These are phyloP conservation scores for Epizoanthus ramosus DNA, from an alignment of 92 coral and sea anemone genomes.

Conservation along the genomic window DNA sequence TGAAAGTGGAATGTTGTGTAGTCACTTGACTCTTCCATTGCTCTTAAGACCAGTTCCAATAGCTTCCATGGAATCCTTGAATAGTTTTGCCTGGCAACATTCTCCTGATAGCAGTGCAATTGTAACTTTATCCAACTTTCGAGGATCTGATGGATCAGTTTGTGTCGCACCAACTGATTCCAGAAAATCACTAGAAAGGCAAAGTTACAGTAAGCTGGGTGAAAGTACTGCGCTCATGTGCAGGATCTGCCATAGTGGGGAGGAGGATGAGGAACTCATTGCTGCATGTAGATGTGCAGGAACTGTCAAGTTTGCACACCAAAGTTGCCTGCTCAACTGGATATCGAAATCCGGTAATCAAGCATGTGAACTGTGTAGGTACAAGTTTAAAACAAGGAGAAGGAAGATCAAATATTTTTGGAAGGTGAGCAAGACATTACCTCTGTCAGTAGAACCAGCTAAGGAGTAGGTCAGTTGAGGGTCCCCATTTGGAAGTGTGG, in stretches of 20 bases:
- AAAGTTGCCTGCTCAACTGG: constrained; percentile 90
- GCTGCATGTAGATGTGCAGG: constrained; percentile 90
- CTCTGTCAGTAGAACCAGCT: not conserved
- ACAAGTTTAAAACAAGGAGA: constrained; percentile 85
- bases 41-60: constrained; percentile 23
- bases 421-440: constrained; percentile 72
- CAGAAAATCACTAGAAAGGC: constrained; percentile 3
- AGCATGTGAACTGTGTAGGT: constrained; percentile 89
- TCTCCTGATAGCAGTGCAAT: constrained; percentile 4
- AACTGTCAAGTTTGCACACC: constrained; percentile 92
- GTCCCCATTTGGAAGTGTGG: not conserved
- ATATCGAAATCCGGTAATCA: constrained; percentile 93
- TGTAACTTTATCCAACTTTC: constrained; percentile 6
- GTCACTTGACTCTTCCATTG: not conserved
- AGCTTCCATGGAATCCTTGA: constrained; percentile 32
- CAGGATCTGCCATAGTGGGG: constrained; percentile 90
- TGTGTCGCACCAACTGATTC: not conserved
- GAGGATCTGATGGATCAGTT: not conserved
- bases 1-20: not conserved
- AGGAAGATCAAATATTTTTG: constrained; percentile 81
- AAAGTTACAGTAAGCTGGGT: constrained; percentile 47
- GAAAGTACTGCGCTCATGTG: constrained; percentile 79
- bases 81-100: not conserved
- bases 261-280: constrained; percentile 87
- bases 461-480: not conserved